Evolutionary conservation across 1,140 invertebrate genomes (phyloP).

Genomic region (Linepithema humile): DNA sequence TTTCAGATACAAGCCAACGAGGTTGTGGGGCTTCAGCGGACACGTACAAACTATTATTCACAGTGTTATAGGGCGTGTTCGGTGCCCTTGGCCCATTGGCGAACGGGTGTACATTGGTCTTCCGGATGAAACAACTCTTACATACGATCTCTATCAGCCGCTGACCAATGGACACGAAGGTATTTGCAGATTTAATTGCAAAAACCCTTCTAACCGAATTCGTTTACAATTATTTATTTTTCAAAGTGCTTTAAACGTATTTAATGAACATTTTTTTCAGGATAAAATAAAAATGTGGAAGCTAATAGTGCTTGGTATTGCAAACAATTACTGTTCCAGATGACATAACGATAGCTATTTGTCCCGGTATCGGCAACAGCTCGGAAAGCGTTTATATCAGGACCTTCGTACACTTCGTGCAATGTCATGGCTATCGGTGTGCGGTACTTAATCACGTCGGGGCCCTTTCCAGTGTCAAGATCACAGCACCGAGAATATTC

Average conservation of each 20-base stretch:
- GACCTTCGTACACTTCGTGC: slow-evolving; percentile 95
- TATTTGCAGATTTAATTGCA: slow-evolving; percentile 72
- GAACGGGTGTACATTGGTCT: slow-evolving; percentile 90
- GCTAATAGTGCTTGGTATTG: neutral
- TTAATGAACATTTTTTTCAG: slow-evolving; percentile 16
- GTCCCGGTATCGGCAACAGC: slow-evolving; percentile 96
- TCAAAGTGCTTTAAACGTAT: neutral
- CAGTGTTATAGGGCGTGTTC: slow-evolving; percentile 93
- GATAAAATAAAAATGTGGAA: neutral
- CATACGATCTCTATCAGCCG: slow-evolving; percentile 96
- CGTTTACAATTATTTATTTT: slow-evolving; percentile 8
- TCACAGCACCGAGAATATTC: slow-evolving; percentile 95
- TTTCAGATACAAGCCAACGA: slow-evolving; percentile 94
- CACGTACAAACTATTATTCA: slow-evolving; percentile 97
- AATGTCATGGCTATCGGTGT: slow-evolving; percentile 94
- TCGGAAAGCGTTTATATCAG: slow-evolving; percentile 97
- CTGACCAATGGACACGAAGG: slow-evolving; percentile 86
- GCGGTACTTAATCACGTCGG: slow-evolving; percentile 98
- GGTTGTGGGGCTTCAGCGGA: slow-evolving; percentile 96
- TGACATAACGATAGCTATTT: slow-evolving; percentile 94
- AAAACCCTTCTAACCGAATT: neutral
- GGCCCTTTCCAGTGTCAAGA: slow-evolving; percentile 92
- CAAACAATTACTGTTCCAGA: slow-evolving; percentile 84
- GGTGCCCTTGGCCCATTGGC: slow-evolving; percentile 94
- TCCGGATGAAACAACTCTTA: slow-evolving; percentile 93